Percentiles rank a stretch among this genome's conserved stretches.
Conservation (phyloP, 92 coral and sea anemone genomes). For the Isaurus tuberculatus region DNA sequence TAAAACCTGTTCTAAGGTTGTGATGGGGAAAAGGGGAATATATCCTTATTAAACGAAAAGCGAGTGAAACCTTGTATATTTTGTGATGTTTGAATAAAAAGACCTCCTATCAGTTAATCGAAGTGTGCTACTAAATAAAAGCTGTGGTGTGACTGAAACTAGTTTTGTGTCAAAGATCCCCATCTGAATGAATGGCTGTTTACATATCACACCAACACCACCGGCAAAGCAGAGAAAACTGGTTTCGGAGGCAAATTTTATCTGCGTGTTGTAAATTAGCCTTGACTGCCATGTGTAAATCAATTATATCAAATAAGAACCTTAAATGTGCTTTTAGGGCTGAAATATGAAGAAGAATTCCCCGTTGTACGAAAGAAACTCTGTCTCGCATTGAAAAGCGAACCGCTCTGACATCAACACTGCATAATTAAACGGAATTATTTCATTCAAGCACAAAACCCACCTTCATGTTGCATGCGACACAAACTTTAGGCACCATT, state of each 20-base stretch:
- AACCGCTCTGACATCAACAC: slow-evolving; percentile 42
- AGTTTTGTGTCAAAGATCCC: slow-evolving; percentile 3
- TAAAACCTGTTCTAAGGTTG: slow-evolving; percentile 1
- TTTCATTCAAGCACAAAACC: slow-evolving; percentile 51
- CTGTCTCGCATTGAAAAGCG: slow-evolving; percentile 34
- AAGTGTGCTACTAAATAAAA: background rate
- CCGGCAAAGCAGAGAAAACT: slow-evolving; percentile 32
- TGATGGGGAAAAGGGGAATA: background rate
- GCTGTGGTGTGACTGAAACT: background rate
- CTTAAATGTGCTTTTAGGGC: background rate
- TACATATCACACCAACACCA: slow-evolving; percentile 35
- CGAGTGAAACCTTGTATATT: background rate
- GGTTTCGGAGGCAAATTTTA: background rate
- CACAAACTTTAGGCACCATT: slow-evolving; percentile 39
- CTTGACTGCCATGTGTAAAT: background rate
- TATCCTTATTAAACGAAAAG: background rate
- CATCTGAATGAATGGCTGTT: background rate
- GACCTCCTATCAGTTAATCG: background rate
- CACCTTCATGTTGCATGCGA: slow-evolving; percentile 54
- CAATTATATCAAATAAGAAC: background rate
- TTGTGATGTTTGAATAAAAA: background rate
- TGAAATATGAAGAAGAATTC: background rate
- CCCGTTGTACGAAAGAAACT: slow-evolving; percentile 21
- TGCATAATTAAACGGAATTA: slow-evolving; percentile 48
- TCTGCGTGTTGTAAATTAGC: background rate